phyloP scores from a whole-genome alignment of 1,140 invertebrate species.

The Oryctes rhinoceros region DNA sequence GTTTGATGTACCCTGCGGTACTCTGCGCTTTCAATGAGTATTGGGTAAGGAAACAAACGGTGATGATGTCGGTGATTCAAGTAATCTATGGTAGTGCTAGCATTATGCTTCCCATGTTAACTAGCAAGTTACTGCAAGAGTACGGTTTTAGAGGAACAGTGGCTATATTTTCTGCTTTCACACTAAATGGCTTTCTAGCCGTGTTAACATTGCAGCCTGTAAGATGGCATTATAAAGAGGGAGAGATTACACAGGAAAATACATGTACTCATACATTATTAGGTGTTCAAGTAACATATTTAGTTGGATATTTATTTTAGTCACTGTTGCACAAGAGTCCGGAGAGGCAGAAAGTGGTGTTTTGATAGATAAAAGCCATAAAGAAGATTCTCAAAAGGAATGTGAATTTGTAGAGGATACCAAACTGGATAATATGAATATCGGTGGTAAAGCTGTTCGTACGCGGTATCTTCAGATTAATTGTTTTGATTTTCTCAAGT shows the following conservation, averaged over 20 bases:
- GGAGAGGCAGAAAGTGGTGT: background rate
- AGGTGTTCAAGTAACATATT: too few species aligned
- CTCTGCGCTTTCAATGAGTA: constrained; percentile 69
- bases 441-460: background rate
- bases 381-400: background rate
- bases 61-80: constrained; percentile 69
- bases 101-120: constrained; percentile 67
- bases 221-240: constrained; percentile 71
- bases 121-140: constrained; percentile 63
- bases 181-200: constrained; percentile 70
- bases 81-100: constrained; percentile 65
- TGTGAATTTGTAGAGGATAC: background rate
- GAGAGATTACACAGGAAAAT: background rate
- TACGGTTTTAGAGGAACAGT: constrained; percentile 69
- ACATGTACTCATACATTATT: background rate
- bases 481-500: background rate
- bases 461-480: background rate
- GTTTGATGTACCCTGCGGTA: constrained; percentile 66
- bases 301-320: too few species aligned
- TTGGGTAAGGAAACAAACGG: constrained; percentile 66
- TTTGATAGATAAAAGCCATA: background rate
- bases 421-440: background rate
- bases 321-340: background rate
- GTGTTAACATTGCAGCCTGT: constrained; percentile 72
- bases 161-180: constrained; percentile 69